phyloP scores from a whole-genome alignment of 1,140 invertebrate genomes.

The Bombus haemorrhoidalis region DNA sequence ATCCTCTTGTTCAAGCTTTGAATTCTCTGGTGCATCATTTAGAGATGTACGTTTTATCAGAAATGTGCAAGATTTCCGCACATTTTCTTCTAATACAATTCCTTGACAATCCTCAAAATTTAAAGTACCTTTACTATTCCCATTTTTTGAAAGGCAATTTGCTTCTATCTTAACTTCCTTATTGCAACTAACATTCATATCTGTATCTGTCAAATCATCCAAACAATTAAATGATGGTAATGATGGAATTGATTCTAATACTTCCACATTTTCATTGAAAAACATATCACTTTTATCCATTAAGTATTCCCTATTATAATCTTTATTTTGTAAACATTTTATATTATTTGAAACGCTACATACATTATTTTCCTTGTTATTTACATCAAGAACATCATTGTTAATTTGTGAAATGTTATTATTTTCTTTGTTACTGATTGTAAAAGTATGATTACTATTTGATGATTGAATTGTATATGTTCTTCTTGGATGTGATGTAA shows the following conservation, averaged over 20 bases:
- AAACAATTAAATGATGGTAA: constrained; percentile 43
- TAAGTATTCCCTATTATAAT: neutral
- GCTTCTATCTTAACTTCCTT: neutral
- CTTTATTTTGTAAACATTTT: neutral
- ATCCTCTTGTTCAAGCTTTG: neutral
- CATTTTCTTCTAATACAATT: neutral
- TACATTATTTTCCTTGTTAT: neutral
- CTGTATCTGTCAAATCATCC: neutral
- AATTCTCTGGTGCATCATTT: neutral
- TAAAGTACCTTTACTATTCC: neutral
- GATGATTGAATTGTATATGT: constrained; percentile 26
- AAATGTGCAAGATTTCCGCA: neutral
- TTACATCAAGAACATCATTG: neutral
- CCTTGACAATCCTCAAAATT: neutral
- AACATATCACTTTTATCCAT: neutral
- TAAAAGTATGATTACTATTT: neutral
- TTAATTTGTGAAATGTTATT: neutral
- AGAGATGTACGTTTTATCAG: neutral
- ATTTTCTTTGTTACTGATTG: neutral
- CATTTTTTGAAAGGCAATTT: neutral
- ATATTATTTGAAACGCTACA: neutral
- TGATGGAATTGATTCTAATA: constrained; percentile 45
- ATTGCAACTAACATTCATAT: neutral
- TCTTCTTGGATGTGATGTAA: constrained; percentile 3
- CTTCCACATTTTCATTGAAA: neutral